Conservation (phyloP, 30 jellyfish, hydroid and myxozoan species). For the Sanderia malayensis region DNA sequence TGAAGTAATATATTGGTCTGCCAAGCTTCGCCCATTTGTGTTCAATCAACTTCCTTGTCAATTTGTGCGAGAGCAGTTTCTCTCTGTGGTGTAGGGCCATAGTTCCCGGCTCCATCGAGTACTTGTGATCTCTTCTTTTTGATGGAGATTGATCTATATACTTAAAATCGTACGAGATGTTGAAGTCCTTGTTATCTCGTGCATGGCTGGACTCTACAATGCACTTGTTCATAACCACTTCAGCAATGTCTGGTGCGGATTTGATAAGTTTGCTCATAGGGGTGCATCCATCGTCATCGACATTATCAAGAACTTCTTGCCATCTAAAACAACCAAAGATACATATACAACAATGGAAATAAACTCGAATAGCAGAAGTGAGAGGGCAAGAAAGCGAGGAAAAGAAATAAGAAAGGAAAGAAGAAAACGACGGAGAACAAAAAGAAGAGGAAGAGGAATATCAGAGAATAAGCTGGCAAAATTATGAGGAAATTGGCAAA, state of each 20-base stretch:
- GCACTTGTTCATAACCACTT: slow-evolving; percentile 67
- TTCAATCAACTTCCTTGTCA: slow-evolving; percentile 63
- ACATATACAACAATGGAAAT: no score
- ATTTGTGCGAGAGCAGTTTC: slow-evolving; percentile 61
- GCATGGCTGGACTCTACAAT: slow-evolving; percentile 58
- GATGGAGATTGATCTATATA: slow-evolving; percentile 62
- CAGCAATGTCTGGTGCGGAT: slow-evolving; percentile 84
- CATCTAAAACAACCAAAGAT: slow-evolving; percentile 43
- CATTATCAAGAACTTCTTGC: slow-evolving; percentile 73
- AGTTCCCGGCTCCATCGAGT: slow-evolving; percentile 61
- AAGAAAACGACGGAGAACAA: no score
- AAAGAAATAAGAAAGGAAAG: no score
- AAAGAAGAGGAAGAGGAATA: no score
- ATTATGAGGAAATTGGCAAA: no score
- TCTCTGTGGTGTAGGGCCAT: slow-evolving; percentile 74
- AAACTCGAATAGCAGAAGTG: no score
- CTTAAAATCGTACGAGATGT: slow-evolving; percentile 61
- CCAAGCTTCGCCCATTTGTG: slow-evolving; percentile 78
- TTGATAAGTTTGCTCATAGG: slow-evolving; percentile 85
- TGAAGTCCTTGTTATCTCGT: slow-evolving; percentile 31
- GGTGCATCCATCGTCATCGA: slow-evolving; percentile 54
- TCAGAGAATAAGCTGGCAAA: no score
- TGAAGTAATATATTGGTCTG: slow-evolving; percentile 52
- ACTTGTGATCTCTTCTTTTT: not conserved
- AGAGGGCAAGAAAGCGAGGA: no score